Conservation (phyloP, 2,888 invertebrate genomes). For the Frankliniella fusca region DNA sequence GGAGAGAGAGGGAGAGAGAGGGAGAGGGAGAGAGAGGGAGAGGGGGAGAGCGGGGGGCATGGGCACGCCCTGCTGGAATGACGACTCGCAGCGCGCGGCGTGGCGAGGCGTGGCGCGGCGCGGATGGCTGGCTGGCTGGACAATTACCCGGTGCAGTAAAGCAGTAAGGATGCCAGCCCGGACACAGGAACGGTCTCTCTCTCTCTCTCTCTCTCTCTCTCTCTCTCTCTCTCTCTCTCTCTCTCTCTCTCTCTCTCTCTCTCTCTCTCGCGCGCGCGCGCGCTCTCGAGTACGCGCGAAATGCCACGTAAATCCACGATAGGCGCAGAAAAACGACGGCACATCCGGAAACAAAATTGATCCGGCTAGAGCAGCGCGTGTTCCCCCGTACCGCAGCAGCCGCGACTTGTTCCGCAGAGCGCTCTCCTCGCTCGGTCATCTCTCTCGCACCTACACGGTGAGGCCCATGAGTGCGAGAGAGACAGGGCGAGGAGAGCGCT, state of each 20-base stretch:
- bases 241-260: background rate
- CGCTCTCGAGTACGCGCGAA: too few species aligned
- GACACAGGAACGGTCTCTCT: background rate
- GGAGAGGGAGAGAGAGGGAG: background rate
- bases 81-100: background rate
- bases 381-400: too few species aligned
- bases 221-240: background rate
- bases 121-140: background rate
- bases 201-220: background rate
- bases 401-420: too few species aligned
- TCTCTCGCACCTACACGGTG: too few species aligned
- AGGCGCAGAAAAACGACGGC: background rate
- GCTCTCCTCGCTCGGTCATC: too few species aligned
- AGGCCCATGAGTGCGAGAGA: too few species aligned
- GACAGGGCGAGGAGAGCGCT: too few species aligned
- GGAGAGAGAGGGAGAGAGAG: background rate
- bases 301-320: background rate
- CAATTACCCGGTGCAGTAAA: conserved; percentile 24
- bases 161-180: conserved; percentile 9
- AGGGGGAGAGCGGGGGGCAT: background rate
- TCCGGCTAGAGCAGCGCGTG: too few species aligned
- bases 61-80: background rate
- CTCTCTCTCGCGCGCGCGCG: background rate
- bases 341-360: background rate
- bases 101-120: background rate